Evolutionary conservation across 2,113 vertebrate species (phyloP).

Genomic region (Ceratotherium simum): DNA sequence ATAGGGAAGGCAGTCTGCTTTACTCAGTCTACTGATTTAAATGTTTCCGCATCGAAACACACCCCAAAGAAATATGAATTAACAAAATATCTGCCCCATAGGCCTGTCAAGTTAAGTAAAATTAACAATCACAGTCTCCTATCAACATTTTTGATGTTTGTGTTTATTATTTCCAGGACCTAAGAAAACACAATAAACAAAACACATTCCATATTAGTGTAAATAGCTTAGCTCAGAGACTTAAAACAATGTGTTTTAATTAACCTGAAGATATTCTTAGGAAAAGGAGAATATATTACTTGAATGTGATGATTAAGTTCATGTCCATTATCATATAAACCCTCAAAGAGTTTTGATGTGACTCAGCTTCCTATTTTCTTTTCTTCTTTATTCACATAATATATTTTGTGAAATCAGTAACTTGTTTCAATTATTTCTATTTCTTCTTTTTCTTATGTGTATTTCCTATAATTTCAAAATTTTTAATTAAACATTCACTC

Average conservation of each 20-base stretch:
- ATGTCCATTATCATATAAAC: background rate
- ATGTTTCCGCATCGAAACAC: background rate
- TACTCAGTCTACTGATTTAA: background rate
- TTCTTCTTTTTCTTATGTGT: background rate
- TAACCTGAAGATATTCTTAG: background rate
- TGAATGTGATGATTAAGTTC: background rate
- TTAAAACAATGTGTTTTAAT: background rate
- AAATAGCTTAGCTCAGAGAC: background rate
- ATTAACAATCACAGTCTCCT: background rate
- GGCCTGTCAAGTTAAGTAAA: background rate
- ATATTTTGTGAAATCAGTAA: background rate
- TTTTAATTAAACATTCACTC: background rate
- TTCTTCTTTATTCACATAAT: background rate
- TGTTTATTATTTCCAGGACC: background rate
- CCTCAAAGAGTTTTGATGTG: background rate
- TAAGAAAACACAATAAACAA: background rate
- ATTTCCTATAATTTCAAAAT: background rate
- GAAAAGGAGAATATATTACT: background rate
- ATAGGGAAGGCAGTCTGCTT: background rate
- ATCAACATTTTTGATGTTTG: background rate
- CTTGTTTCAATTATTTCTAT: background rate
- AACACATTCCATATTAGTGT: background rate
- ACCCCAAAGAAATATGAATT: background rate
- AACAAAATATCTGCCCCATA: background rate
- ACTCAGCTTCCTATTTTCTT: background rate